Percentiles rank a stretch among this genome's conserved stretches.
Conservation (phyloP, 2,888 invertebrate species). For the Cephus pygmeus region DNA sequence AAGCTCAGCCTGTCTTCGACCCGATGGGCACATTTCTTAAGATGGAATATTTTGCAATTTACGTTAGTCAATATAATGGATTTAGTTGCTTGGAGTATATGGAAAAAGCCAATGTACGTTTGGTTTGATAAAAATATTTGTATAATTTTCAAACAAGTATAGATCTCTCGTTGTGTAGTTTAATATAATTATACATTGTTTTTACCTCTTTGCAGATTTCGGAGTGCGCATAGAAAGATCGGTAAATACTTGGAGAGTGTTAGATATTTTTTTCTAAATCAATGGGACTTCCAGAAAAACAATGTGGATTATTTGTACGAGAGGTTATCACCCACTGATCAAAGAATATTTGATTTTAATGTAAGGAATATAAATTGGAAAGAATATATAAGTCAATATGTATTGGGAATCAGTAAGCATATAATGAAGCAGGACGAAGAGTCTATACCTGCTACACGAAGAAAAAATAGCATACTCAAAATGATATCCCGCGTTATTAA, state of each 20-base stretch:
- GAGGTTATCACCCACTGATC: constrained; percentile 48
- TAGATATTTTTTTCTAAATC: constrained; percentile 69
- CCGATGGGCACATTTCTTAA: constrained; percentile 1
- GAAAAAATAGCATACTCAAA: neutral
- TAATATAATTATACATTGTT: constrained; percentile 9
- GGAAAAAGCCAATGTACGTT: constrained; percentile 61
- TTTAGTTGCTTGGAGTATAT: constrained; percentile 60
- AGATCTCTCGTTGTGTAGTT: too few species aligned
- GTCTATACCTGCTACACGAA: constrained; percentile 6
- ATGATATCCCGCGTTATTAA: too few species aligned
- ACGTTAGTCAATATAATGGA: constrained; percentile 68
- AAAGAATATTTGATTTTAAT: constrained; percentile 11
- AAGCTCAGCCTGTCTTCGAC: neutral
- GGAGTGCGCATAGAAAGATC: constrained; percentile 67
- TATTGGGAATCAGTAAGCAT: constrained; percentile 11
- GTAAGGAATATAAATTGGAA: constrained; percentile 13
- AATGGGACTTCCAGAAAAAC: constrained; percentile 67
- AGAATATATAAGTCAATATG: neutral
- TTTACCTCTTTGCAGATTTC: constrained; percentile 65
- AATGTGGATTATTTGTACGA: constrained; percentile 59
- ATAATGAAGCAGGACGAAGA: constrained; percentile 9
- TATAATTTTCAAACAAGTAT: neutral
- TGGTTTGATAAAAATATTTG: neutral
- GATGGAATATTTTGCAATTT: constrained; percentile 62
- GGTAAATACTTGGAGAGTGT: constrained; percentile 67